A percentile compares a stretch with the other conserved stretches of the same genome.
Conservation (phyloP, 2,113 vertebrate genomes). For the Oncorhynchus tshawytscha region DNA sequence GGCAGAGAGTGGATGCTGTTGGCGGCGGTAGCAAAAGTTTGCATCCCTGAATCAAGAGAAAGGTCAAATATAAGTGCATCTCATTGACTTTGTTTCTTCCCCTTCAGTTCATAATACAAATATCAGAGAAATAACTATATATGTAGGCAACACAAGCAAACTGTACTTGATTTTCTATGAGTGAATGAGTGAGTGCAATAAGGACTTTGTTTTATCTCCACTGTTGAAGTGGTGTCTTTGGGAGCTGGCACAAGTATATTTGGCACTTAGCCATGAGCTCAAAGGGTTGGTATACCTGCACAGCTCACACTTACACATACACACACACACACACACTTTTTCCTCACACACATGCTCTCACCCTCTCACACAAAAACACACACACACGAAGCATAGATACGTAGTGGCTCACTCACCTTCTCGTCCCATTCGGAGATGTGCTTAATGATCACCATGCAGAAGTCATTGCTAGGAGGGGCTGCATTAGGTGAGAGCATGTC, state of each 20-base stretch:
- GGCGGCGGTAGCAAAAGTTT: conserved; percentile 78
- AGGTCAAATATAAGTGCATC: not conserved
- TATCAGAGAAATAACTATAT: not conserved
- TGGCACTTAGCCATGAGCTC: conserved; percentile 84
- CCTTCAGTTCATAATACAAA: too few relatives aligned
- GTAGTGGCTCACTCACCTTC: not conserved
- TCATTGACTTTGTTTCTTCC: too few relatives aligned
- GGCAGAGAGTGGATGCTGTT: conserved; percentile 87
- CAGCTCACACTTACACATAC: not conserved
- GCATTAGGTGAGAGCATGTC: conserved; percentile 79
- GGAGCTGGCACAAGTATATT: conserved; percentile 97
- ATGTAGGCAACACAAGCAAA: not conserved
- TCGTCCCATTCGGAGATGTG: conserved; percentile 77
- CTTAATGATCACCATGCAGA: conserved; percentile 98
- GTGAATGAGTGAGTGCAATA: not conserved
- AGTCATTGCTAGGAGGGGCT: conserved; percentile 87
- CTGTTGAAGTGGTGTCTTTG: conserved; percentile 83
- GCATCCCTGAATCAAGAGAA: not conserved
- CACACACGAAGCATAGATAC: not conserved
- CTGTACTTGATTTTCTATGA: not conserved
- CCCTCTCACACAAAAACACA: not conserved
- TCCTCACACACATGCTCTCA: not conserved
- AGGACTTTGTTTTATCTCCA: not conserved
- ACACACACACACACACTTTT: not conserved
- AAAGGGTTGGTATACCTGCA: conserved; percentile 71